Base-by-base conservation (phyloP, 37 sponge, comb jelly and placozoan species). In the Haliclona indistincta region DNA sequence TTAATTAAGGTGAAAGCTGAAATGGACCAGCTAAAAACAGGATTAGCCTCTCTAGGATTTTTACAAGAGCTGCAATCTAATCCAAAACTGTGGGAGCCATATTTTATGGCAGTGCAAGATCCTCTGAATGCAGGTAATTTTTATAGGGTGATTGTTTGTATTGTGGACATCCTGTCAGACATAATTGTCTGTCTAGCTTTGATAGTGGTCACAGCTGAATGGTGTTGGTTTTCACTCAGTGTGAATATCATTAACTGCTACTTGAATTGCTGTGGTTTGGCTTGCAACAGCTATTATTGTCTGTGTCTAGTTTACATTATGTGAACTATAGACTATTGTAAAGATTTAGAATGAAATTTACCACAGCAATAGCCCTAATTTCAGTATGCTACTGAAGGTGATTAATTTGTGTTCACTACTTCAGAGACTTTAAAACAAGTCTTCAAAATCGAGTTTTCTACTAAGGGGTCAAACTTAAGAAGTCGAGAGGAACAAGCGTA, bases 11-110 rank as follows among this genome's bases (percentile, higher is more conserved):
- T 74, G 42, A 74, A 74, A 36, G 25, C 52, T 58, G 40, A 38
- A 11, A 38, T 74, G 54, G 75, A 74, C 35, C 75, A 74, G 35
- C 56, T 74, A 25, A 23, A 19, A 33, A 62, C 56, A 38, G 75
- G 75, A n/a, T 41, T 74, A 17, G 30, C 56, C 13, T 36, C 51
- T 29, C 36, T 74, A 32, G 75, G 63, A 38, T 34, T 74, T 56
- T 34, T 56, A 26, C 22, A 28, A 35, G 36, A 37, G 19, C 41
- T 74, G 15, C 26, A 58, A 40, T 10, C 22, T 11, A 28, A 74
- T 35, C 75, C 75, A 22, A 8, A 34, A 19, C n/a, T 58, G 10
- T 58, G 60, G 60, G 3, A 29, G 36, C 62, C 39, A 22, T 58
- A 40, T 34, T 74, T 74, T 74, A 43, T 74, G 13, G 23, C 20